A percentile compares a stretch with the other conserved stretches of the same genome.
Evolutionary conservation across 2,888 invertebrate species (phyloP).

Genomic region (Tortricodes alternella): DNA sequence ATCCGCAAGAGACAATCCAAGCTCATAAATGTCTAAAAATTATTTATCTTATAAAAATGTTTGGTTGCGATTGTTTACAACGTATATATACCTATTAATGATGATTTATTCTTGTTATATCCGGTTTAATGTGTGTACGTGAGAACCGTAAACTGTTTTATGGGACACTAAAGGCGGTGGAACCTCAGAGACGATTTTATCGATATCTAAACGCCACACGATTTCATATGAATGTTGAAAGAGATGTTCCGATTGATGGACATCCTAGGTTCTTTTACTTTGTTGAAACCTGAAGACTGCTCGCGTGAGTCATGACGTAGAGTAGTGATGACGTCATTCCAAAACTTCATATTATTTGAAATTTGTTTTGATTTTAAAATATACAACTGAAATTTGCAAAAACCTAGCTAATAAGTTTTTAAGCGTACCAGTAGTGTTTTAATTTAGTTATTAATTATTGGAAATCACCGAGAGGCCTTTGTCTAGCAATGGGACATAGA

Average conservation of each 20-base stretch:
- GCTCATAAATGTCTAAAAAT: slow-evolving; percentile 69
- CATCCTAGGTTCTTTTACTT: background rate
- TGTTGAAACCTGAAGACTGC: background rate
- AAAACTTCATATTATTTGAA: no score
- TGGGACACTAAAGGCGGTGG: slow-evolving; percentile 69
- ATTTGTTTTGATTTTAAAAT: no score
- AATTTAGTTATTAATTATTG: no score
- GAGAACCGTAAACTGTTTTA: slow-evolving; percentile 75
- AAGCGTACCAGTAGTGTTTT: no score
- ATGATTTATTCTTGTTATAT: slow-evolving; percentile 75
- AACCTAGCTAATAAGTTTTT: no score
- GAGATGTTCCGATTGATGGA: slow-evolving; percentile 36
- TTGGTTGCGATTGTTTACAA: slow-evolving; percentile 69
- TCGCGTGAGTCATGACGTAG: no score
- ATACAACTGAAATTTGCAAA: no score
- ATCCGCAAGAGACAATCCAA: slow-evolving; percentile 66
- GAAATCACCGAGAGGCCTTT: no score
- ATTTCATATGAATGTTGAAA: slow-evolving; percentile 51
- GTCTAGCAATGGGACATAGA: no score
- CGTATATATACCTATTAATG: slow-evolving; percentile 65
- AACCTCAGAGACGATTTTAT: slow-evolving; percentile 73
- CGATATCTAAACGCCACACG: slow-evolving; percentile 67
- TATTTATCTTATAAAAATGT: slow-evolving; percentile 67
- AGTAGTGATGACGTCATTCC: no score
- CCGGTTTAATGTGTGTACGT: slow-evolving; percentile 75